These are phyloP conservation scores for Campoplex nolae DNA, from an alignment of 2,888 invertebrate species.

Conservation along the genomic window DNA sequence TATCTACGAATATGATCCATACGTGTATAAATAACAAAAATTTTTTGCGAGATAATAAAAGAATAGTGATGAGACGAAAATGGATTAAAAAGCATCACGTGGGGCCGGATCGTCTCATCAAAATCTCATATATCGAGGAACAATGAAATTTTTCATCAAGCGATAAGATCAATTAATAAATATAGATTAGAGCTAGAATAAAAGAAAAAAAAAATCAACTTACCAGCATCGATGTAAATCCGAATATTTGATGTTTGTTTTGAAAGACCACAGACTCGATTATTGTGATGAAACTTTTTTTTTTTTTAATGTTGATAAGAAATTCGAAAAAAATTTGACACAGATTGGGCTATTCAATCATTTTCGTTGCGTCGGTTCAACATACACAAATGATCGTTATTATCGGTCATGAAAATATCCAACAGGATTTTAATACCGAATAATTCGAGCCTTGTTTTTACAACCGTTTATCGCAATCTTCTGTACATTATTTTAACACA, in stretches of 20 bases:
- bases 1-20: background rate
- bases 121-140: background rate
- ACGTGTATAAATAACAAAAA: background rate
- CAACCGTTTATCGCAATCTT: background rate
- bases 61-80: background rate
- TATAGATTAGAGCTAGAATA: background rate
- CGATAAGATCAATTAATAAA: background rate
- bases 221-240: conserved; percentile 39
- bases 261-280: background rate
- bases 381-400: conserved; percentile 12
- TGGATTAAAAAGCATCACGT: background rate
- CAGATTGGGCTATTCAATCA: background rate
- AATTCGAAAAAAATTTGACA: background rate
- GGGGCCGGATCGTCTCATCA: background rate
- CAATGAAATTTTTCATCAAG: background rate
- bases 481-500: background rate
- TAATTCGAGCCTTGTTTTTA: background rate
- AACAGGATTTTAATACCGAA: background rate
- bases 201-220: conserved; percentile 37
- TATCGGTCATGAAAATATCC: background rate
- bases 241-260: background rate
- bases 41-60: background rate
- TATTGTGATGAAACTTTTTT: conserved; percentile 67
- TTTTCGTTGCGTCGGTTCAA: background rate
- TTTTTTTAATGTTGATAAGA: background rate